Evolutionary conservation across 2,113 vertebrate species (phyloP), one percentile per base, ranked within the genome.

Genomic region (Tupaia chinensis): DNA sequence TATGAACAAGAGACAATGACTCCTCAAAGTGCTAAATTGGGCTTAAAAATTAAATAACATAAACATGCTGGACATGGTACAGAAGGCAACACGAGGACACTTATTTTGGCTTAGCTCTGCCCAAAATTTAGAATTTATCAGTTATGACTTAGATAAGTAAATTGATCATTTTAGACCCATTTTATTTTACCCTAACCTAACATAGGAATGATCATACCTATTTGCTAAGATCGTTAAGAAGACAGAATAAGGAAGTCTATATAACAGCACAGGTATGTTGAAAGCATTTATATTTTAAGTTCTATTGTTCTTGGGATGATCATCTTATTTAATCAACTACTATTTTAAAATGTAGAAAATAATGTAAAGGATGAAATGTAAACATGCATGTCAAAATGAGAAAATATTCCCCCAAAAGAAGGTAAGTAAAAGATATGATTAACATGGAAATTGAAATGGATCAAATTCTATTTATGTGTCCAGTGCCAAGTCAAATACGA

Each of bases 61-160:
- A 56, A 70, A 80, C n/a, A 80, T 72, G 11, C 29, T 92, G 4
- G 23, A 19, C 54, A 54, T 34, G 9, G 25, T 63, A 44, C 72
- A 29, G 25, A 84, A 92, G 53, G 54, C 2, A 85, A 56, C 6
- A 9, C 0, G 53, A 17, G 11, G 70, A 3, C 9, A 53, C 44
- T 78, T 44, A 84, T 61, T 91, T 94, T 82, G 14, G 68, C 34
- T 56, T 65, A 53, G 74, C 9, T 58, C 15, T 60, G 15, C 54
- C 93, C 93, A 73, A 76, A 70, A 80, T 90, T 89, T 89, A 68
- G n/a, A 83, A 68, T 81, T 87, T 69, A 61, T 91, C 16, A 63
- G 14, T 92, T 58, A 20, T 53, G 23, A 69, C 23, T n/a, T 86
- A 44, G 7, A 17, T 29, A 14, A 87, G 16, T 86, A 73, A 9